Conservation (phyloP, 1,140 invertebrate genomes). For the Ctenoplectra terminalis region DNA sequence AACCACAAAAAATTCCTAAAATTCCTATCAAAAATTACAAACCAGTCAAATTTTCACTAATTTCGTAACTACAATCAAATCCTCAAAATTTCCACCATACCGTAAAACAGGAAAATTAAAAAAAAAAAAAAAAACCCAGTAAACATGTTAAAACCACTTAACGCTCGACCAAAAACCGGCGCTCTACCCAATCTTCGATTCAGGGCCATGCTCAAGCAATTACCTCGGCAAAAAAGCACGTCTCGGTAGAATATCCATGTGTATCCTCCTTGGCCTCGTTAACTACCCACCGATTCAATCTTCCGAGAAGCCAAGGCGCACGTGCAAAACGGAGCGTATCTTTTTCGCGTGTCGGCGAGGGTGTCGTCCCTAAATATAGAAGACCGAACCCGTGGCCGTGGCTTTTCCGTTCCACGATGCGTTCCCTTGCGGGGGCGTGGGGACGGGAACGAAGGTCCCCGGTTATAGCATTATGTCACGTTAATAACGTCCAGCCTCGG, state of each 20-base stretch:
- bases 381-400: too few relatives aligned
- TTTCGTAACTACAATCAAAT: too few relatives aligned
- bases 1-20: too few relatives aligned
- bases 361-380: constrained; percentile 72
- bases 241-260: not conserved
- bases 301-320: constrained; percentile 62
- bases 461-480: constrained; percentile 73
- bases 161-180: not conserved
- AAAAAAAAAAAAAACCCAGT: too few relatives aligned
- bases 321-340: constrained; percentile 60
- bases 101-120: too few relatives aligned
- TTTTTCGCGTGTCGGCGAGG: constrained; percentile 58
- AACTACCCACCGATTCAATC: constrained; percentile 56
- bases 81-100: too few relatives aligned
- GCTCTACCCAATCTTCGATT: not conserved
- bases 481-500: constrained; percentile 70
- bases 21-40: too few relatives aligned
- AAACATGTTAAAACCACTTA: not conserved
- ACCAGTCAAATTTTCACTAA: too few relatives aligned
- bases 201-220: not conserved
- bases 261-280: constrained; percentile 59
- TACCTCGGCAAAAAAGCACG: constrained; percentile 2
- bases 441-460: too few relatives aligned
- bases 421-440: too few relatives aligned
- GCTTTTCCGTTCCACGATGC: constrained; percentile 57